Percentiles rank a stretch among this genome's conserved stretches.
Evolutionary conservation across 2,797 vertebrate species (phyloP).

Genomic region (Carduelis carduelis): DNA sequence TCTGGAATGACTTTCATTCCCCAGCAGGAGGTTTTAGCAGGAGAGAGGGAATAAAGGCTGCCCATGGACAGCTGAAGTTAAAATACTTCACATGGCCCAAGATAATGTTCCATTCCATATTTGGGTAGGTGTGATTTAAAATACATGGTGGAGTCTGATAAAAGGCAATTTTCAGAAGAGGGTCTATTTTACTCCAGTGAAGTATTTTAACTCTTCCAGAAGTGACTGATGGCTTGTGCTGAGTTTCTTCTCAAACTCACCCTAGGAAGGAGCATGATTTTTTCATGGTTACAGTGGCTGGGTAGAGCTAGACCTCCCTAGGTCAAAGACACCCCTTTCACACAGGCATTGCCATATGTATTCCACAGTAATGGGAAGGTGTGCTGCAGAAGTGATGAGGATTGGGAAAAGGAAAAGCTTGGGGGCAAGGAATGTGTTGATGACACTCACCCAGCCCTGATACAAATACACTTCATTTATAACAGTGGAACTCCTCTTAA

Average conservation of each 20-base stretch:
- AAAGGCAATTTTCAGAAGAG: not conserved
- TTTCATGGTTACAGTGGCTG: accelerated
- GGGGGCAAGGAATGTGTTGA: not conserved
- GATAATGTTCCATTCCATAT: not conserved
- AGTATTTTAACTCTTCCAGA: not conserved
- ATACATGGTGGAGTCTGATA: not conserved
- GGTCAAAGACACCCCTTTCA: not conserved
- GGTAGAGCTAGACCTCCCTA: not conserved
- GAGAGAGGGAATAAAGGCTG: not conserved
- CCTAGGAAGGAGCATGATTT: not conserved
- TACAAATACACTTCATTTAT: not conserved
- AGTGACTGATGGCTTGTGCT: not conserved
- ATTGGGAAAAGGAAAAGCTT: not conserved
- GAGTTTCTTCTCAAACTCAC: not conserved
- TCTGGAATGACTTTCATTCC: not conserved
- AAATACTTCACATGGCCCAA: not conserved
- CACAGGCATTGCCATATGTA: accelerated
- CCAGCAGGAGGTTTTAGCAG: not conserved
- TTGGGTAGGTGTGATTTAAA: not conserved
- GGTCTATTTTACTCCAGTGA: not conserved
- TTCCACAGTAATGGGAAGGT: not conserved
- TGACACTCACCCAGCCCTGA: not conserved
- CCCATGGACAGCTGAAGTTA: not conserved
- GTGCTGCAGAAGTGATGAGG: not conserved
- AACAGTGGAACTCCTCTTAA: not conserved